Conservation (phyloP, 2,113 vertebrate species). For the Chrysemys picta region DNA sequence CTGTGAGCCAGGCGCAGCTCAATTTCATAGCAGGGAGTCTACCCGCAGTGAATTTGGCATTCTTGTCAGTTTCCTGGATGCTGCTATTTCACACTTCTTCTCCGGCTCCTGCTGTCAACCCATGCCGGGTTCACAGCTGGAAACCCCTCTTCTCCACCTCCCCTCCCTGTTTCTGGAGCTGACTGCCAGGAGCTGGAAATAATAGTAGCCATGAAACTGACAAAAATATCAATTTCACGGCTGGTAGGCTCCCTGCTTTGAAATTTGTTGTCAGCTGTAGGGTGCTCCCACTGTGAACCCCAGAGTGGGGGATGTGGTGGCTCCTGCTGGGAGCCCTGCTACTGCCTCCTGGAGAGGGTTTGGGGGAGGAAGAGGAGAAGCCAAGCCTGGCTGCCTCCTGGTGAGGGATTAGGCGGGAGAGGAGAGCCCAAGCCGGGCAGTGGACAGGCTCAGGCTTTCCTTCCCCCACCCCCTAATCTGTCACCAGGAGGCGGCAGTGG, state of each 20-base stretch:
- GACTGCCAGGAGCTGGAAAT: background rate
- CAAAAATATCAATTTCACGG: background rate
- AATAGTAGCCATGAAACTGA: background rate
- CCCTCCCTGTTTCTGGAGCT: too few relatives aligned
- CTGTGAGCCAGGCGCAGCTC: background rate
- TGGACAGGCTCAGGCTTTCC: too few relatives aligned
- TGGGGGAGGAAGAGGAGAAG: background rate
- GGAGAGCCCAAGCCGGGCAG: too few relatives aligned
- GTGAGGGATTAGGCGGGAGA: too few relatives aligned
- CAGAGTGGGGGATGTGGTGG: too few relatives aligned
- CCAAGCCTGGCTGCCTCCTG: background rate
- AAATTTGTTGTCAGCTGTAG: too few relatives aligned
- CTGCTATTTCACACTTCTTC: background rate
- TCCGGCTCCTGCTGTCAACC: background rate
- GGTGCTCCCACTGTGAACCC: too few relatives aligned
- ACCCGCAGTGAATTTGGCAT: background rate
- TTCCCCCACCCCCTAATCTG: too few relatives aligned
- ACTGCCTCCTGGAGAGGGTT: background rate
- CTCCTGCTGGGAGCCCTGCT: background rate
- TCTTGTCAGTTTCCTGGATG: background rate
- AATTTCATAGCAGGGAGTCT: background rate
- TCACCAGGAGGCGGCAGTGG: too few relatives aligned
- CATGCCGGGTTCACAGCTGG: background rate
- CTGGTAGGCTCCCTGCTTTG: background rate
- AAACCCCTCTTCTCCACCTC: too few relatives aligned